Base-by-base conservation (phyloP, 2,113 vertebrate species). In the Callocephalon fimbriatum region DNA sequence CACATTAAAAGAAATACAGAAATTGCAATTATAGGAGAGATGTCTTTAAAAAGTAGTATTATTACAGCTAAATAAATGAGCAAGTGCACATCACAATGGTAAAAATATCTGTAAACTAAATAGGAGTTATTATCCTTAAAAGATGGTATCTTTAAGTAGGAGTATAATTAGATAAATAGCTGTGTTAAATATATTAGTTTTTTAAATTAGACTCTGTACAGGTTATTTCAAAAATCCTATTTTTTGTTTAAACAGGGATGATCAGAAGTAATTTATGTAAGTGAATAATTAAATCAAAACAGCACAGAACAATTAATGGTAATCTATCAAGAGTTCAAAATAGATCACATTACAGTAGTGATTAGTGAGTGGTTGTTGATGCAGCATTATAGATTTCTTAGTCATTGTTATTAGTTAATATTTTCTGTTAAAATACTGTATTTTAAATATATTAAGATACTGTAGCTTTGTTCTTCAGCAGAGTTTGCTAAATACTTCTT, bases 271-370 rank as follows among this genome's bases (percentile, higher is more conserved):
- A 47, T 78, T 75, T 72, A 40, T 51, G 75, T 87, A 32, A 86
- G 15, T 65, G 56, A 74, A 67, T 72, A 89, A 54, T 70, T 82
- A 74, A 90, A 67, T 73, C 31, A 89, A 75, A 87, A 78, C 88
- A 56, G 13, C 13, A 77, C 56, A 84, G 68, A 45, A 12, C 45
- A 56, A 61, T 68, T 74, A 89, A 53, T 89, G 29, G 14, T 65
- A 76, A 75, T 88, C 50, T 86, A 38, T 94, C 26, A 70, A 45
- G 40, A 85, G 59, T 88, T 96, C 54, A 89, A 71, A 93, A 80
- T 77, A 59, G 17, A 85, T 82, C 32, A 23, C 15, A 51, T 82
- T 71, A 59, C 25, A 47, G 7, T 81, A 77, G 50, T 83, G n/a
- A 83, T 86, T 79, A 85, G 15, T 56, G 54, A 56, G 19, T 56